These are phyloP conservation scores for Serilophus lunatus DNA, from an alignment of 2,113 vertebrate species.

Conservation along the genomic window DNA sequence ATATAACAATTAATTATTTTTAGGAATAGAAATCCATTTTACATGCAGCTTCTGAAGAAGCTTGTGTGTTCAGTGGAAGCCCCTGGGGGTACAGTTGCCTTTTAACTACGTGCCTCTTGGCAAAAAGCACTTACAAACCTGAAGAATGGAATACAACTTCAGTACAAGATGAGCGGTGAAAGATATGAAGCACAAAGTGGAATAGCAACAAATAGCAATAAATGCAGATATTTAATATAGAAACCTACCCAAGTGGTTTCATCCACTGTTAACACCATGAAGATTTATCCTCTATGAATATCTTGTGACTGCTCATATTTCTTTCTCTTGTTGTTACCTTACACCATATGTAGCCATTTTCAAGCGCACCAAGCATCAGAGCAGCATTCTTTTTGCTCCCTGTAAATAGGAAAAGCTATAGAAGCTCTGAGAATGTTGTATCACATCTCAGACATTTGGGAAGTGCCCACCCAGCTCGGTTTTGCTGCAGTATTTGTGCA, in stretches of 20 bases:
- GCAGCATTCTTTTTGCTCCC: not conserved
- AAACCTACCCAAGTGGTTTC: not conserved
- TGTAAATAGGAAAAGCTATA: not conserved
- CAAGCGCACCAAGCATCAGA: not conserved
- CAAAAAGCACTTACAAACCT: not conserved
- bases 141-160: not conserved
- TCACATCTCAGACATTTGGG: rapidly evolving
- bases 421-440: not conserved
- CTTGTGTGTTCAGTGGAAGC: not conserved
- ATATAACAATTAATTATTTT: not conserved
- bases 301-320: not conserved
- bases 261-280: not conserved
- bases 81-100: not conserved
- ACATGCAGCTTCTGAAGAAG: not conserved
- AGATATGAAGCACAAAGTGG: not conserved
- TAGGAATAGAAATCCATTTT: not conserved
- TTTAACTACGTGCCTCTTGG: not conserved
- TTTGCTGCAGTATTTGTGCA: not conserved
- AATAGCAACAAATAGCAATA: not conserved
- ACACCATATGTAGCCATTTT: not conserved
- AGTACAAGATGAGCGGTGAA: not conserved
- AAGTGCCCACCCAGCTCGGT: not conserved
- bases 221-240: not conserved
- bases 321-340: not conserved
- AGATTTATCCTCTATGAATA: not conserved